phyloP scores from a whole-genome alignment of 2,113 vertebrate genomes.

The Nesogale talazaci region DNA sequence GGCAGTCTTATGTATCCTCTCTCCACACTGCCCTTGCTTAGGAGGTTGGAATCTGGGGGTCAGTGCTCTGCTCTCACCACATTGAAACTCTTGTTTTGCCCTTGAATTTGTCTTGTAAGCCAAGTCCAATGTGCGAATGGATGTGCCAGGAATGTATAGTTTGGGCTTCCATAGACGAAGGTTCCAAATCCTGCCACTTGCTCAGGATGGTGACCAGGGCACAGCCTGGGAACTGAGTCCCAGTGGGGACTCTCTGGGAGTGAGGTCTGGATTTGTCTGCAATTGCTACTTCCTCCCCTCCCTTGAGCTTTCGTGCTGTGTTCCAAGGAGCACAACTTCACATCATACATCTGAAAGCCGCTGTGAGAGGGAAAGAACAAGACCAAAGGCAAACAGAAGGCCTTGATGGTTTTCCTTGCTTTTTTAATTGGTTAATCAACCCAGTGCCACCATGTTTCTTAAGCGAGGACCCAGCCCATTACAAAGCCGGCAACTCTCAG shows the following conservation, averaged over 20 bases:
- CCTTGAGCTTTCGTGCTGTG: background rate
- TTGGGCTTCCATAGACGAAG: background rate
- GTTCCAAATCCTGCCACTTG: background rate
- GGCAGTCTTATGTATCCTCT: background rate
- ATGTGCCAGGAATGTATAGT: background rate
- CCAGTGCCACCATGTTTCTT: background rate
- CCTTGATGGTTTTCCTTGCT: background rate
- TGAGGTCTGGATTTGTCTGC: background rate
- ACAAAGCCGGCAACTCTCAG: fast-evolving
- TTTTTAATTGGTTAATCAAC: background rate
- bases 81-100: background rate
- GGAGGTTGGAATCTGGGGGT: background rate
- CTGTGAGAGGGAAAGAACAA: too few species aligned
- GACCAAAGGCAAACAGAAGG: background rate
- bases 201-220: background rate
- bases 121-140: background rate
- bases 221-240: background rate
- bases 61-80: background rate
- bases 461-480: background rate
- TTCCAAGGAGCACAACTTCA: background rate
- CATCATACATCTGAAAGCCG: background rate
- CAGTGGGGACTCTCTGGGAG: background rate
- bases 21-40: background rate
- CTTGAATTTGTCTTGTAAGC: background rate
- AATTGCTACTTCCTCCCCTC: background rate